phyloP scores from a whole-genome alignment of 2,113 vertebrate species.

The Euleptes europaea region DNA sequence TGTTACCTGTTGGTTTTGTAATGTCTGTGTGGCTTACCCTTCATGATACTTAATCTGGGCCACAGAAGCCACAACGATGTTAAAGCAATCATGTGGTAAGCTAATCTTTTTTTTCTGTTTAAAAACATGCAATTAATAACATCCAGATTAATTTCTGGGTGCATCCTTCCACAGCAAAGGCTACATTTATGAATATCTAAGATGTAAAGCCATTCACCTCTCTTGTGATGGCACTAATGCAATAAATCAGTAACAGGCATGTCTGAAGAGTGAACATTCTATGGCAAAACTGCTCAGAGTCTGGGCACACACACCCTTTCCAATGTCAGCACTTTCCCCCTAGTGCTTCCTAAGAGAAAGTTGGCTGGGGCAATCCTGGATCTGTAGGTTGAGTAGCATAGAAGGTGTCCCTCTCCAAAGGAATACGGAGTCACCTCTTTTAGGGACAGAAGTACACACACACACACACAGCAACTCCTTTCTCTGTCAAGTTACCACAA shows the following conservation, averaged over 20 bases:
- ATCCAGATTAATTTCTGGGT: slow-evolving; percentile 56
- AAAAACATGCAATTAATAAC: neutral
- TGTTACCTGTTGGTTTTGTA: too few species aligned
- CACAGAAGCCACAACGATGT: neutral
- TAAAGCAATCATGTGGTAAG: slow-evolving; percentile 36
- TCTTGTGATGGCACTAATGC: slow-evolving; percentile 49
- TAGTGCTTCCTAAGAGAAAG: neutral
- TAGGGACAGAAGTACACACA: neutral
- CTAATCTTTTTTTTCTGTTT: slow-evolving; percentile 30
- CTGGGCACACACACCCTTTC: neutral
- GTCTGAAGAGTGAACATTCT: neutral
- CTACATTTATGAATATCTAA: slow-evolving; percentile 49
- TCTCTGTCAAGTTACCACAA: too few species aligned
- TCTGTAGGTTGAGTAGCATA: neutral
- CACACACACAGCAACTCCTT: too few species aligned
- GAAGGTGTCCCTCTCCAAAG: neutral
- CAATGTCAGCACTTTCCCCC: neutral
- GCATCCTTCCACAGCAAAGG: slow-evolving; percentile 41
- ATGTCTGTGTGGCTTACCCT: too few species aligned
- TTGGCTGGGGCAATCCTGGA: too few species aligned
- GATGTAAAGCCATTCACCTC: slow-evolving; percentile 39
- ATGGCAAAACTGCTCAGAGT: too few species aligned
- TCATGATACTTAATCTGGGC: neutral
- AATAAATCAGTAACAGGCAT: slow-evolving; percentile 52
- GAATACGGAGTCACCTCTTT: neutral